Evolutionary conservation across 2,113 vertebrate species (phyloP).

Genomic region (cattle (Bos taurus)): DNA sequence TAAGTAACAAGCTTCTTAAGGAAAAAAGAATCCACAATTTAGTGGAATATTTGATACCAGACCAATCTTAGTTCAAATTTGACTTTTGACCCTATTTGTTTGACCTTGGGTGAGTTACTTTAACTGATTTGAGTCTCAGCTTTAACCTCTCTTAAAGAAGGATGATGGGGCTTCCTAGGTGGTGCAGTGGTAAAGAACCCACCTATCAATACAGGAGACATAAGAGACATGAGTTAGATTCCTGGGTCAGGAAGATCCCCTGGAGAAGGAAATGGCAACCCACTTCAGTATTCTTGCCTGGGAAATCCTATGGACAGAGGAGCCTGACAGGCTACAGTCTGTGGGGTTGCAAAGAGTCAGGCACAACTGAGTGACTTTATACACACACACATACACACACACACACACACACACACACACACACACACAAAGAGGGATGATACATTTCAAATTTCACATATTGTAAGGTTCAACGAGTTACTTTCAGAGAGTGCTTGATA

Average conservation of each 20-base stretch:
- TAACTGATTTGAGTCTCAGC: background rate
- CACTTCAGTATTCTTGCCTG: background rate
- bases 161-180: background rate
- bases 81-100: background rate
- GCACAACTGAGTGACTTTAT: background rate
- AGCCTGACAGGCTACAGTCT: background rate
- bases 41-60: background rate
- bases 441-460: background rate
- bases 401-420: background rate
- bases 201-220: background rate
- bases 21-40: background rate
- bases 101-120: background rate
- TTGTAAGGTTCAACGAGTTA: background rate
- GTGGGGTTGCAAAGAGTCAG: background rate
- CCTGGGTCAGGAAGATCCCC: background rate
- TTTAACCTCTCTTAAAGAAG: background rate
- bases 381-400: background rate
- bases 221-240: background rate
- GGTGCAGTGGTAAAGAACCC: background rate
- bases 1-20: background rate
- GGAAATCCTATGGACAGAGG: background rate
- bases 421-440: background rate
- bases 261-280: background rate
- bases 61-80: background rate
- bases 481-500: background rate